Evolutionary conservation across 2,888 invertebrate genomes (phyloP), one percentile per base, ranked within the genome.

Genomic region (Spialia ferax): DNA sequence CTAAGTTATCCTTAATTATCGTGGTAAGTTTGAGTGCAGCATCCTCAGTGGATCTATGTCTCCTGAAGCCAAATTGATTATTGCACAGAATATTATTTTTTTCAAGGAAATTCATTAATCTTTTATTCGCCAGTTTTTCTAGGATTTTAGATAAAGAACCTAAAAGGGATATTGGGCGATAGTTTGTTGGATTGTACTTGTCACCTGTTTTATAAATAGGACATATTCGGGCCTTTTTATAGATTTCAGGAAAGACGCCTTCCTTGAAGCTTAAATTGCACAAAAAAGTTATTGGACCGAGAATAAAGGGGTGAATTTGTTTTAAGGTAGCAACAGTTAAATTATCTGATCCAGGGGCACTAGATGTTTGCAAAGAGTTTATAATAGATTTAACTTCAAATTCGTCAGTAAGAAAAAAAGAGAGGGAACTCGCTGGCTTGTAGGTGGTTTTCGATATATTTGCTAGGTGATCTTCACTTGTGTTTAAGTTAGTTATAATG

Each of bases 401-500:
- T 18, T 45, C 60, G 20, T 67, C 60, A 0, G 67, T 55, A 10
- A 52, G 20, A 18, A 54, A 29, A 1, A 70, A 15, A 4, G 54
- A 54, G 26, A 69, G 42, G 10, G 61, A 70, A 11, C 56, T 18
- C n/a, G 29, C 11, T 8, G 67, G 66, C 22, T 26, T 7, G 22
- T 38, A 13, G 2, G 29, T 11, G 1, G 26, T 23, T 50, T 48
- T 67, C 3, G 29, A 22, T 18, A 26, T 60, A 26, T n/a, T 29
- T 42, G 57, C 38, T n/a, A 70, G 52, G 4, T 45, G 35, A 1
- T 18, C 26, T 18, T 70, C 61, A 10, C 22, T 38, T 13, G 42
- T 15, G 8, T 52, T 56, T 32, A 68, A 26, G 32, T 42, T 69
- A 23, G 23, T 22, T 22, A 69, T 22, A n/a, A 60, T 69, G 6